A percentile compares a stretch with the other conserved stretches of the same genome.
Conservation (phyloP, 2,797 vertebrate species). For the Bovichtus variegatus region DNA sequence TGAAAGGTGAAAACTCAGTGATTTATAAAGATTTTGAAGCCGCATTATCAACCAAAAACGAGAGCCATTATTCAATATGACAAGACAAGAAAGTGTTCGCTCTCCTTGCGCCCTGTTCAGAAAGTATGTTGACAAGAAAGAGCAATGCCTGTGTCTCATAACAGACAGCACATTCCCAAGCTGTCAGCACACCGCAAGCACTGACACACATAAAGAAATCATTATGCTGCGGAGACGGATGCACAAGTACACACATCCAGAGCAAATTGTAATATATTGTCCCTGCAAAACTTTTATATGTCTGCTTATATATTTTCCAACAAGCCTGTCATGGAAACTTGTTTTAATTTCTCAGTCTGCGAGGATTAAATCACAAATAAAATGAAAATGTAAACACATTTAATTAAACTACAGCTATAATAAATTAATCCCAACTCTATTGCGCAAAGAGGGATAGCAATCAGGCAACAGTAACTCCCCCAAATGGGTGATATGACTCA, state of each 20-base stretch:
- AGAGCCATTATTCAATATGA: constrained; percentile 70
- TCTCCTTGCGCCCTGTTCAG: constrained; percentile 29
- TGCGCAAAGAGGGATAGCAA: constrained; percentile 21
- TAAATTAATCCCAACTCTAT: constrained; percentile 31
- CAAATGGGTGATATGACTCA: constrained; percentile 57
- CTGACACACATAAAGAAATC: constrained; percentile 57
- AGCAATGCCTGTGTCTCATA: constrained; percentile 47
- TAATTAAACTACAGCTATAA: constrained; percentile 48
- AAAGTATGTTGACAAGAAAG: constrained; percentile 60
- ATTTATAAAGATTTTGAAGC: constrained; percentile 63
- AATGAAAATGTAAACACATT: constrained; percentile 57
- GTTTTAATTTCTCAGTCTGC: constrained; percentile 20
- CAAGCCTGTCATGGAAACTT: constrained; percentile 33
- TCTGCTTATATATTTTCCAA: constrained; percentile 34
- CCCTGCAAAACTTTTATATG: constrained; percentile 39
- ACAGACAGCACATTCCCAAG: constrained; percentile 57
- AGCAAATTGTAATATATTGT: constrained; percentile 28
- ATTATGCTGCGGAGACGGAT: constrained; percentile 29
- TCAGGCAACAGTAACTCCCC: constrained; percentile 41
- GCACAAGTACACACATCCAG: constrained; percentile 29
- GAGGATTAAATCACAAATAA: constrained; percentile 42
- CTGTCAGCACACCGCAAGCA: constrained; percentile 36
- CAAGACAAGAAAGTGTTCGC: constrained; percentile 59
- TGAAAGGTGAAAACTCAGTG: constrained; percentile 40
- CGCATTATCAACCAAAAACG: constrained; percentile 61